Percentiles rank a stretch among this genome's conserved stretches.
Evolutionary conservation across 2,797 vertebrate genomes (phyloP).

Genomic region (Galaxias olidus): DNA sequence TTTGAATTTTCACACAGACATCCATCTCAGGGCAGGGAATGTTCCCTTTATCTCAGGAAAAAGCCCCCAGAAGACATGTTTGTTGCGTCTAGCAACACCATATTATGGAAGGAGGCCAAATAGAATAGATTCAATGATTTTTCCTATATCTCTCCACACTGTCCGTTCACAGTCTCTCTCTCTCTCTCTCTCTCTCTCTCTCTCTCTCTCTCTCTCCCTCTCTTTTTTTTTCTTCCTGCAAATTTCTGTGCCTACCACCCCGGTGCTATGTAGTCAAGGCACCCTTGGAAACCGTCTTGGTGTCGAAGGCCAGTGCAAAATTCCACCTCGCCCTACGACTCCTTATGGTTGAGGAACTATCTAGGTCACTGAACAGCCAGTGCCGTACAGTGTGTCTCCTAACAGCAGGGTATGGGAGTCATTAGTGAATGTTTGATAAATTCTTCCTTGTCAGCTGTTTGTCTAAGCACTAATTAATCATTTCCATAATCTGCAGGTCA

Average conservation of each 20-base stretch:
- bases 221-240: neutral
- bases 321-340: constrained; percentile 14
- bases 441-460: neutral
- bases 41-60: constrained; percentile 7
- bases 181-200: constrained; percentile 2
- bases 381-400: neutral
- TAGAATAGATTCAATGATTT: neutral
- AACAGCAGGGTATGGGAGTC: neutral
- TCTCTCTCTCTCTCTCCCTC: neutral
- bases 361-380: neutral
- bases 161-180: neutral
- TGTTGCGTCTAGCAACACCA: neutral
- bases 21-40: constrained; percentile 34
- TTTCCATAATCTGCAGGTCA: too few species aligned
- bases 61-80: constrained; percentile 5
- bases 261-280: constrained; percentile 21
- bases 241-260: constrained; percentile 28
- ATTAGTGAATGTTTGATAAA: neutral
- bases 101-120: neutral
- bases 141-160: neutral
- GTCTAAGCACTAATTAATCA: neutral
- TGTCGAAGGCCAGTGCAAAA: neutral
- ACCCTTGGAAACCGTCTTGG: constrained; percentile 7
- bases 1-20: neutral
- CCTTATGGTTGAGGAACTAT: neutral